phyloP scores from a whole-genome alignment of 2,888 invertebrate species.

The Flabesymbios commensalis region DNA sequence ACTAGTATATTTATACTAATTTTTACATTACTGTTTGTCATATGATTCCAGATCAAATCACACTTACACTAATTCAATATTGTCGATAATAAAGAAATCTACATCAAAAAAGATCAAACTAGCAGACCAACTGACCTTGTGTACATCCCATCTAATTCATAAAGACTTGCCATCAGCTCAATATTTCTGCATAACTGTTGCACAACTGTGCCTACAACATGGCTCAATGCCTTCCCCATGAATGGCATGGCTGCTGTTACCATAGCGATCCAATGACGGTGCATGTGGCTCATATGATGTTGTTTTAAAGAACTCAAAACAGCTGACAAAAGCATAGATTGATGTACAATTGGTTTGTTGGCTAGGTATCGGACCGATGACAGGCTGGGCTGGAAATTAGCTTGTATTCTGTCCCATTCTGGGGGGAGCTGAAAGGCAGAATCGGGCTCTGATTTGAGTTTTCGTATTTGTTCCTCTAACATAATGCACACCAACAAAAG shows the following conservation, averaged over 20 bases:
- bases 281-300: conserved; percentile 73
- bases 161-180: conserved; percentile 67
- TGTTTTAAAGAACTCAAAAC: conserved; percentile 77
- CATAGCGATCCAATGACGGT: conserved; percentile 73
- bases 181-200: conserved; percentile 80
- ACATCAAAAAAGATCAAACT: not conserved
- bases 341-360: conserved; percentile 67
- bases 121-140: conserved; percentile 11
- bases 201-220: conserved; percentile 77
- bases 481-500: conserved; percentile 75
- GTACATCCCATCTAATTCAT: conserved; percentile 31
- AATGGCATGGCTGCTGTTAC: conserved; percentile 80
- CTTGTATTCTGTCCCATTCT: conserved; percentile 62
- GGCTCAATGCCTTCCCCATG: conserved; percentile 75
- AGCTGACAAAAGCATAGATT: conserved; percentile 81
- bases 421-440: conserved; percentile 19
- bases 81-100: too few species aligned
- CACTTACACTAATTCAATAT: too few species aligned
- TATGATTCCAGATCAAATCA: too few species aligned
- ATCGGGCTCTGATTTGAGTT: conserved; percentile 18
- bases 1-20: too few species aligned
- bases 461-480: conserved; percentile 73
- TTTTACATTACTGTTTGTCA: too few species aligned
- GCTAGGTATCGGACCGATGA: conserved; percentile 41
- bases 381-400: conserved; percentile 44